Percentiles rank a stretch among this genome's conserved stretches.
These are phyloP conservation scores for Fratercula arctica DNA, from an alignment of 2,797 vertebrate species.

Conservation along the genomic window DNA sequence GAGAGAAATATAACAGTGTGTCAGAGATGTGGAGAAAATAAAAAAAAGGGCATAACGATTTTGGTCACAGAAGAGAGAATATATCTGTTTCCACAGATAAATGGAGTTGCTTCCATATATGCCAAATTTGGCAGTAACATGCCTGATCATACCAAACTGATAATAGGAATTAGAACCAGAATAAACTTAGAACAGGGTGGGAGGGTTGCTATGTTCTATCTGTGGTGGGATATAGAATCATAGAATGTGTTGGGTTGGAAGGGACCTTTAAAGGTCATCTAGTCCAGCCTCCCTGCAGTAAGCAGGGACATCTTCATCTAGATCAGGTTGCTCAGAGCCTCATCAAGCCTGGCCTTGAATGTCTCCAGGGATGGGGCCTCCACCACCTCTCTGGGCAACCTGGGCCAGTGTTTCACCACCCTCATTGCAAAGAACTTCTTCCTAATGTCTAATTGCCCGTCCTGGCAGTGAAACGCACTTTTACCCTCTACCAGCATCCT, in stretches of 20 bases:
- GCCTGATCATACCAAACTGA: neutral
- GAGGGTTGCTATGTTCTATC: too few relatives aligned
- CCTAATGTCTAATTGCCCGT: neutral
- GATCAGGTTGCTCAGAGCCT: too few relatives aligned
- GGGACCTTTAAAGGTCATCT: too few relatives aligned
- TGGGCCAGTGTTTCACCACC: too few relatives aligned
- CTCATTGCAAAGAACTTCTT: too few relatives aligned
- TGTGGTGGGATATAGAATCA: neutral
- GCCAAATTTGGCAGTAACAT: neutral
- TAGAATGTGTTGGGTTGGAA: too few relatives aligned
- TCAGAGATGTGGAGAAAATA: neutral
- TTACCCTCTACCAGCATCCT: neutral
- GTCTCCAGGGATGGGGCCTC: too few relatives aligned
- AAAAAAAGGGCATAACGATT: neutral
- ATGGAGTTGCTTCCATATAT: neutral
- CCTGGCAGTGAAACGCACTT: fast-evolving
- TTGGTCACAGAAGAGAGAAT: neutral
- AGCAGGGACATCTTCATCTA: too few relatives aligned
- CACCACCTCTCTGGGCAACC: too few relatives aligned
- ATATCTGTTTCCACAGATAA: neutral
- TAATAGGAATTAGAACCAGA: neutral
- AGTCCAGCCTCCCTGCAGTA: too few relatives aligned
- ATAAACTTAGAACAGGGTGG: neutral
- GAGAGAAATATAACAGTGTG: neutral
- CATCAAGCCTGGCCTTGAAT: too few relatives aligned